Percentiles rank a stretch among this genome's conserved stretches.
phyloP scores from a whole-genome alignment of 2,113 vertebrate species.

The Eidolon helvum region DNA sequence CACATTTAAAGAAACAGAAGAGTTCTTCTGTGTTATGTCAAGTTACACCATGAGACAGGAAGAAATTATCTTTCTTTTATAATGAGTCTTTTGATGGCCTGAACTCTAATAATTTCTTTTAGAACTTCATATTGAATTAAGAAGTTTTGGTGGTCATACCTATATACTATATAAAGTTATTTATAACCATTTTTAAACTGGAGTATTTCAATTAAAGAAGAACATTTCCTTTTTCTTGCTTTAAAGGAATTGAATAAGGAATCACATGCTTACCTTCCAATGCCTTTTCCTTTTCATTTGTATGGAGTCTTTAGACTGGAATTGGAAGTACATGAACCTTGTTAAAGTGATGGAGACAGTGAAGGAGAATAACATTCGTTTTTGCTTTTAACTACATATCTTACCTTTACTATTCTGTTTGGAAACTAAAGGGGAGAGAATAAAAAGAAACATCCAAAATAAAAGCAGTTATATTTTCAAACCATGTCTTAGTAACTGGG shows the following conservation, averaged over 20 bases:
- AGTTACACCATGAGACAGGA: not conserved
- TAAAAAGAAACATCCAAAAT: not conserved
- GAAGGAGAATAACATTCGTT: not conserved
- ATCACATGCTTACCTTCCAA: not conserved
- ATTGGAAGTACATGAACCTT: not conserved
- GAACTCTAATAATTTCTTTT: slow-evolving; percentile 1
- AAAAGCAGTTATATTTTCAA: not conserved
- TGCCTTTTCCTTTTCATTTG: not conserved
- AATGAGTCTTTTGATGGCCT: slow-evolving; percentile 36
- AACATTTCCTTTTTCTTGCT: not conserved
- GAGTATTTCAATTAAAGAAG: not conserved
- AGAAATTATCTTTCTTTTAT: slow-evolving; percentile 40
- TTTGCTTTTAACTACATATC: slow-evolving; percentile 19
- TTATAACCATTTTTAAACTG: not conserved
- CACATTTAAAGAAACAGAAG: slow-evolving; percentile 23
- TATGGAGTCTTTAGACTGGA: not conserved
- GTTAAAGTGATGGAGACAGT: not conserved
- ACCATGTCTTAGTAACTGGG: not conserved
- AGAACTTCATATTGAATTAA: slow-evolving; percentile 32
- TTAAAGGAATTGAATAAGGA: not conserved
- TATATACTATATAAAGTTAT: not conserved
- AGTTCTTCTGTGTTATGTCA: slow-evolving; percentile 12
- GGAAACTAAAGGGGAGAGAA: not conserved
- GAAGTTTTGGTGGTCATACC: slow-evolving; percentile 8
- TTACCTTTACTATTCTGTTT: slow-evolving; percentile 9